Base-by-base conservation (phyloP, 2,888 invertebrate genomes). In the Leucoma salicis region DNA sequence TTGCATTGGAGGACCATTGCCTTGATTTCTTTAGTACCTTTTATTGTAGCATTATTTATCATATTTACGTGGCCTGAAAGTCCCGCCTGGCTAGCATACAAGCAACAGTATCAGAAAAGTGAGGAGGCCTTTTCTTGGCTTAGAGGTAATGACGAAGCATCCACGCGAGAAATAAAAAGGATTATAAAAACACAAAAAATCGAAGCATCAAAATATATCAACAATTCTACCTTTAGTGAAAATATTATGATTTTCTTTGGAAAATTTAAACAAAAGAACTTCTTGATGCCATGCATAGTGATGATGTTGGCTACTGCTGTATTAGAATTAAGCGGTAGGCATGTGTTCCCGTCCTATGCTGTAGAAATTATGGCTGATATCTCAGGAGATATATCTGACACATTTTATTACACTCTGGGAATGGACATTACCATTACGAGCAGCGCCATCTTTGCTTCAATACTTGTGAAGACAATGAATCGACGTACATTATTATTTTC, bases 131-230 rank as follows among this genome's bases (percentile, higher is more conserved):
- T 92, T 14, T 76, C 80, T 34, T 91, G 85, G 76, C 81, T 91
- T 32, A 72, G 92, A 47, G 92, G 91, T 1, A 57, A 66, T 1
- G 44, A 8, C 78, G 25, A 90, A 81, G 46, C 82, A 75, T 13
- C 78, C 70, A 12, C 57, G 62, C 3, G 70, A 73, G 14, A 82
- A 46, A 39, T 58, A 5, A 28, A 39, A 37, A 42, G 39, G 0
- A 48, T 53, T 2, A 33, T 61, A 2, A 47, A 42, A 38, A 50
- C 56, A 0, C 58, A 61, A n/a, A 61, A 37, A 33, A 45, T 41
- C 4, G 33, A 41, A 21, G 11, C 33, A 24, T 39, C 38, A 2
- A 41, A 41, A 15, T 38, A 39, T 2, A 44, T 27, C 35, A 1
- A 7, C 7, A 32, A 29, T 3, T 1, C 5, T 2, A 37, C 0